Evolutionary conservation across 2,888 invertebrate genomes (phyloP), one percentile per base, ranked within the genome.

Genomic region (Teleiodes luculella): DNA sequence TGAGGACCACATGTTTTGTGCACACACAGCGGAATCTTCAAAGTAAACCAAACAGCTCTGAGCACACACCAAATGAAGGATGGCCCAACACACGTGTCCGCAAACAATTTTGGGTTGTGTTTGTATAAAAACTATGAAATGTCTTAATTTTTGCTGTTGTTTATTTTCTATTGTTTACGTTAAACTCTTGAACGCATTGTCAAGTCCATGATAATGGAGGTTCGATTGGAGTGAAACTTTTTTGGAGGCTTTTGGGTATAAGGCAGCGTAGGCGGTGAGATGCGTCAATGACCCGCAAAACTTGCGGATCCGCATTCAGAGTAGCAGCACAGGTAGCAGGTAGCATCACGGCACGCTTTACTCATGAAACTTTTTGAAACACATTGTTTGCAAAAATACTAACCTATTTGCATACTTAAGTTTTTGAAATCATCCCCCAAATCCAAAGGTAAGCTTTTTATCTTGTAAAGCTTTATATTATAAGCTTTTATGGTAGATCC

Each of bases 241-340:
- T 56, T 66, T 64, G 57, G 61, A 63, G 62, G 70, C 76, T 75
- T 85, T 83, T 78, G 74, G 78, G 70, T 78, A 76, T 70, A 74
- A 74, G 68, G 33, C 49, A 70, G 78, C 76, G 87, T 88, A 78
- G 87, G 87, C 82, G 87, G 79, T 72, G 69, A 49, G 80, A 78
- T 84, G 79, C 86, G 88, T 88, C 88, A 88, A 88, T 84, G 88
- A 89, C 88, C 88, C 80, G 86, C 80, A 70, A 86, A 87, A 86
- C 80, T 83, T 77, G 88, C 75, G 81, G 81, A 85, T 86, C 87
- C 87, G 79, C 88, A 87, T 87, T 87, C 84, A 84, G 76, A 3
- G 24, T 24, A 24, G 24, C 24, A 24, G 24, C n/a, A n/a, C n/a
- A n/a, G n/a, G n/a, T n/a, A n/a, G n/a, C 79, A 77, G 82, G 75